Percentiles rank a stretch among this genome's conserved stretches.
Evolutionary conservation across 2,888 invertebrate genomes (phyloP).

Genomic region (Zootermopsis nevadensis): DNA sequence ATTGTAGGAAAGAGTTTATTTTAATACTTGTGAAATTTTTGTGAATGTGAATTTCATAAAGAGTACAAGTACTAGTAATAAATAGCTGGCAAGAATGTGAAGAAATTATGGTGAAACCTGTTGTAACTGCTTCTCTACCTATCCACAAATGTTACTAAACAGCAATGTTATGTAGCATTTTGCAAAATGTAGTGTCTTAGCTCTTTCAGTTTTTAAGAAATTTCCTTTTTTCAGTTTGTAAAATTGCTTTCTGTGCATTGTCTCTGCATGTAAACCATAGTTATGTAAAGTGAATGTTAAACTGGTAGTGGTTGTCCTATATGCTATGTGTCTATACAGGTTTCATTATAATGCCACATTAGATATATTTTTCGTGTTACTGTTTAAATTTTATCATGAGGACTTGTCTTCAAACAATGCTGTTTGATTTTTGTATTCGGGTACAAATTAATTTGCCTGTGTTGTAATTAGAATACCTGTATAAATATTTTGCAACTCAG

Average conservation of each 20-base stretch:
- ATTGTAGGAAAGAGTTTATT: background rate
- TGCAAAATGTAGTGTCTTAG: background rate
- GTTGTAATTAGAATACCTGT: background rate
- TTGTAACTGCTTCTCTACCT: background rate
- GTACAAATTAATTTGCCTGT: background rate
- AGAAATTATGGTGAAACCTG: constrained; percentile 5
- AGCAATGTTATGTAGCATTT: background rate
- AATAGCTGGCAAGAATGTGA: background rate
- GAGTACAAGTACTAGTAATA: background rate
- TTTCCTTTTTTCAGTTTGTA: background rate
- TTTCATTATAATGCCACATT: background rate
- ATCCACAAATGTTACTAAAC: background rate
- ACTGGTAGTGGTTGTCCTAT: background rate
- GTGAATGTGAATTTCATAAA: background rate
- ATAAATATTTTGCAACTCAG: background rate
- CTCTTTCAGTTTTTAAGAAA: background rate
- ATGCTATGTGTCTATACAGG: background rate
- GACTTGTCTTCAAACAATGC: background rate
- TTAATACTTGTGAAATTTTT: background rate
- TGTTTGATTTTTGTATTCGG: background rate
- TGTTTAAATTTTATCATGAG: background rate
- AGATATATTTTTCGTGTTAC: background rate
- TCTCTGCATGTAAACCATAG: background rate
- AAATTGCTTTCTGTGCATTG: background rate
- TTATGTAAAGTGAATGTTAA: background rate